Base-by-base conservation (phyloP, 1,140 invertebrate species). In the Bombus pyrosoma region DNA sequence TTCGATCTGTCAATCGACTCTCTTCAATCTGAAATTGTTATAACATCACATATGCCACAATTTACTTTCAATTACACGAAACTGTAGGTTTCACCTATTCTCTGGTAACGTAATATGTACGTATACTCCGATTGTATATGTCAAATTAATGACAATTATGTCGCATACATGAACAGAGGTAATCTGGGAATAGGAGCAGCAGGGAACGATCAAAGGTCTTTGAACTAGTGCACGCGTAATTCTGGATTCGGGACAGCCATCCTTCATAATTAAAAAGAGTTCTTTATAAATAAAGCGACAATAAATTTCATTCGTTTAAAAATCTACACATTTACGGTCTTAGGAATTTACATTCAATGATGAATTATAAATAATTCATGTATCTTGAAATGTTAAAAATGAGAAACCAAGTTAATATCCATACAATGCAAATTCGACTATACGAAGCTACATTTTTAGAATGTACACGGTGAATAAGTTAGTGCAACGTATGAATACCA, bases 131-230 rank as follows among this genome's bases (percentile, higher is more conserved):
- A 28, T 8, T 76, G 32, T 76, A 57, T 15, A 32, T 37, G 47
- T 57, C 47, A 76, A 76, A 76, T 57, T 53, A 76, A 57, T 76
- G 43, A 57, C 74, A 57, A 18, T 76, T 57, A 57, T 53, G 32
- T 75, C 73, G 12, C 18, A 4, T 37, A 39, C 25, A 34, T 12
- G n/a, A 76, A 76, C 74, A 76, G 22, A 37, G 74, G 41, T 57
- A 53, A 57, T 37, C 74, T 57, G 74, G 32, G 13, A 57, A 37
- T 76, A 76, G 32, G 22, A 76, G 6, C 74, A 76, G 4, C 47
- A 28, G 25, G n/a, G 6, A 76, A 22, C 12, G 47, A 57, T 57
- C 74, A 37, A 59, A 76, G 74, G 12, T 25, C 41, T 75, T 53
- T 75, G 41, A 53, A 34, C n/a, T 10, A 25, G 25, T 25, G 13